Conservation (phyloP, 2,888 invertebrate species). For the Dryocosmus kuriphilus region DNA sequence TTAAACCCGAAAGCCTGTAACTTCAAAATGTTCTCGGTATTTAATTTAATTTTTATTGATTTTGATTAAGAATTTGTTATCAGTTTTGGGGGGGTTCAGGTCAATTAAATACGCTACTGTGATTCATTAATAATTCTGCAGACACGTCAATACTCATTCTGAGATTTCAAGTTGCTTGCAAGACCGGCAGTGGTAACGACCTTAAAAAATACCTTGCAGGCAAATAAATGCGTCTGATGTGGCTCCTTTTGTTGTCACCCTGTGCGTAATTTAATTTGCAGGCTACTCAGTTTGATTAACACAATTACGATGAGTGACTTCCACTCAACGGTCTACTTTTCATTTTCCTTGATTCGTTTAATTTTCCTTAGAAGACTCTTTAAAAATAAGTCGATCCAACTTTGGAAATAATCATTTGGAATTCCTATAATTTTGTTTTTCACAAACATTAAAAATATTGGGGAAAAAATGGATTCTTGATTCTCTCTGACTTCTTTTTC, state of each 20-base stretch:
- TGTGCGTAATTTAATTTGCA: background rate
- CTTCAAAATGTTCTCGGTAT: background rate
- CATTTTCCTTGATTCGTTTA: background rate
- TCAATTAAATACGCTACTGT: background rate
- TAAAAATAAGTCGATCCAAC: background rate
- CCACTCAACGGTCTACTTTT: background rate
- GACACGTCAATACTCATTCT: background rate
- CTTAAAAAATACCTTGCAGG: background rate
- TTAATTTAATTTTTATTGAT: background rate
- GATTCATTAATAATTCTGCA: background rate
- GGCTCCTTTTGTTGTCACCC: background rate
- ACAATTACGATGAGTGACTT: background rate
- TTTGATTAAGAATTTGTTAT: background rate
- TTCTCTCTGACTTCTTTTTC: background rate
- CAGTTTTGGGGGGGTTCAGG: background rate
- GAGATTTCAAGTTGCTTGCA: background rate
- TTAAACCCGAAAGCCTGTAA: no score
- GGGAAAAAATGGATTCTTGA: background rate
- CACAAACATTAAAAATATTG: no score
- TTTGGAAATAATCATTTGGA: background rate
- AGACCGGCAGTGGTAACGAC: background rate
- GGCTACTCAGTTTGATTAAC: background rate
- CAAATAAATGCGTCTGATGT: background rate
- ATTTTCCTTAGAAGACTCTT: background rate
- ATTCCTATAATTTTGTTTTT: no score